Conservation (phyloP, 1,140 invertebrate genomes). For the Pygmarrhopalites habei region DNA sequence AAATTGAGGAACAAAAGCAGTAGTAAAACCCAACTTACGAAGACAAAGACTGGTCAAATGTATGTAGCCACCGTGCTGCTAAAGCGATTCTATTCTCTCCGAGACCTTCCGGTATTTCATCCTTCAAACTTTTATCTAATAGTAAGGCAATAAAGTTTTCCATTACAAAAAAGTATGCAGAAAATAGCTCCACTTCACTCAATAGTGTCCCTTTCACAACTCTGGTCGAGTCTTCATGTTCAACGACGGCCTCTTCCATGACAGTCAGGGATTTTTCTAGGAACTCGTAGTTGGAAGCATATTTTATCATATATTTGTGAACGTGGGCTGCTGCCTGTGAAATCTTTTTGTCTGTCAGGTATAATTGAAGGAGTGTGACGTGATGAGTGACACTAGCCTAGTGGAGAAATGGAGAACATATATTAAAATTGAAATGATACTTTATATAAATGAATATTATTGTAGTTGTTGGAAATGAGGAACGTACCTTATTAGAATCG, state of each 20-base stretch:
- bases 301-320: slow-evolving; percentile 9
- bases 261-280: neutral
- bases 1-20: neutral
- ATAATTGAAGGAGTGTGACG: slow-evolving; percentile 3
- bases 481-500: neutral
- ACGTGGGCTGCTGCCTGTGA: neutral
- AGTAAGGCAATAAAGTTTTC: slow-evolving; percentile 8
- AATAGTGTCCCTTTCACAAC: neutral
- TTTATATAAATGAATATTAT: too few species aligned
- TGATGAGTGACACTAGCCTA: neutral
- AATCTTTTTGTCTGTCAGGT: slow-evolving; percentile 5
- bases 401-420: too few species aligned
- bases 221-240: neutral
- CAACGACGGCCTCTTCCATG: neutral
- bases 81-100: neutral
- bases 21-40: too few species aligned
- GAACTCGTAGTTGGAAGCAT: slow-evolving; percentile 6
- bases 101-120: neutral
- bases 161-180: slow-evolving; percentile 5
- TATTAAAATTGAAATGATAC: neutral
- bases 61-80: neutral
- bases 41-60: slow-evolving; percentile 1
- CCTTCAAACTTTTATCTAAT: neutral
- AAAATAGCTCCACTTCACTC: neutral
- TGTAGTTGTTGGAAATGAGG: neutral